Conservation (phyloP, 1,140 invertebrate genomes). For the Coptotermes formosanus region DNA sequence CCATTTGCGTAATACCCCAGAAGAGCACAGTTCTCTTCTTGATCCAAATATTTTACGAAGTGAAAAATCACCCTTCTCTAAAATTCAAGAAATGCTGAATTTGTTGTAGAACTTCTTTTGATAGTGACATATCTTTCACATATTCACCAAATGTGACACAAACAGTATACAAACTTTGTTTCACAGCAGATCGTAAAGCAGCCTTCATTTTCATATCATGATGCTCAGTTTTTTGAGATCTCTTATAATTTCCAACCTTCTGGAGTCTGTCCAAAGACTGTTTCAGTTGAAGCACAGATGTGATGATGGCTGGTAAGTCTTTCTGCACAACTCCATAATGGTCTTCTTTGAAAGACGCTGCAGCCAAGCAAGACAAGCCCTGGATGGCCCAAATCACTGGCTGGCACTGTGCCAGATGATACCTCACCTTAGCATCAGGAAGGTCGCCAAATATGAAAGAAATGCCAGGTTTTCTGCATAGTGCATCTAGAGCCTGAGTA, state of each 20-base stretch:
- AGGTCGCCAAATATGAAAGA: conserved; percentile 69
- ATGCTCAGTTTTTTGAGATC: conserved; percentile 57
- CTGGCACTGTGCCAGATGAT: conserved; percentile 63
- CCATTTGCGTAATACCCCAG: no score
- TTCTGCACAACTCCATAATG: conserved; percentile 77
- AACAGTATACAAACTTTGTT: conserved; percentile 73
- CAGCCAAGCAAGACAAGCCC: conserved; percentile 64
- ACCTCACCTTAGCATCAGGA: conserved; percentile 62
- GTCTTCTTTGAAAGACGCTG: conserved; percentile 70
- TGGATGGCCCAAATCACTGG: conserved; percentile 68
- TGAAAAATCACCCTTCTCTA: conserved; percentile 33
- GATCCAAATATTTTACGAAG: no score
- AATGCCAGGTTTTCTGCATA: conserved; percentile 55
- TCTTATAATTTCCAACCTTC: conserved; percentile 54
- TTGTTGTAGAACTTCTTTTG: conserved; percentile 36
- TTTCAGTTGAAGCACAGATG: conserved; percentile 63
- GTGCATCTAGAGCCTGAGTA: not conserved
- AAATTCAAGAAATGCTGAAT: conserved; percentile 35
- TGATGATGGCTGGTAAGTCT: conserved; percentile 68
- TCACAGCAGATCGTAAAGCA: conserved; percentile 60
- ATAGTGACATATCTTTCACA: conserved; percentile 63
- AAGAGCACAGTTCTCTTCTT: no score
- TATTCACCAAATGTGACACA: conserved; percentile 65
- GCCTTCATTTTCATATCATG: conserved; percentile 60
- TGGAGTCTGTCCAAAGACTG: conserved; percentile 67